phyloP scores from a whole-genome alignment of 2,888 invertebrate species.

The Drosophila mimetica region DNA sequence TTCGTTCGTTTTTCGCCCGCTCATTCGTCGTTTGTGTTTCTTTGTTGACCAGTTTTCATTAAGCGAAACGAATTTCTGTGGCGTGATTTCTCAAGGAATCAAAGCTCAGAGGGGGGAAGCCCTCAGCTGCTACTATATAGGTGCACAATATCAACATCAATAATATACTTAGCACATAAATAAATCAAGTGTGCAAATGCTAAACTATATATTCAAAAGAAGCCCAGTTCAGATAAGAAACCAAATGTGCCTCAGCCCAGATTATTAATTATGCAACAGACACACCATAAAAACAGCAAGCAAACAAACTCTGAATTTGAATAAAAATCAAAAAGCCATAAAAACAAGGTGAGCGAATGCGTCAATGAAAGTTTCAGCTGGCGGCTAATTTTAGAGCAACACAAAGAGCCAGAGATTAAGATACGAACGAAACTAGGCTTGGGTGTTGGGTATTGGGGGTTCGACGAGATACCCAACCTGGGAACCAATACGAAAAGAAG shows the following conservation, averaged over 20 bases:
- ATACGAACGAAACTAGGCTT: slow-evolving; percentile 55
- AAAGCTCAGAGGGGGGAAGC: slow-evolving; percentile 2
- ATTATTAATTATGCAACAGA: slow-evolving; percentile 66
- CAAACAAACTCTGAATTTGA: slow-evolving; percentile 26
- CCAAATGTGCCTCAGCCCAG: slow-evolving; percentile 6
- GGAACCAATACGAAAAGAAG: slow-evolving; percentile 1
- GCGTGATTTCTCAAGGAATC: slow-evolving; percentile 22
- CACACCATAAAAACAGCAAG: slow-evolving; percentile 43
- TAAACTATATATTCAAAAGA: not conserved
- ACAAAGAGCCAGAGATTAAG: slow-evolving; percentile 38
- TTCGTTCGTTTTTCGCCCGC: slow-evolving; percentile 7
- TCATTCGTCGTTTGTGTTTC: slow-evolving; percentile 1
- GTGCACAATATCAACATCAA: not conserved
- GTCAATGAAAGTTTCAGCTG: slow-evolving; percentile 77
- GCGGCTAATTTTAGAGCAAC: slow-evolving; percentile 52
- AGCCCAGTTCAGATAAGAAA: slow-evolving; percentile 4
- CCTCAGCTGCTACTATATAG: not conserved
- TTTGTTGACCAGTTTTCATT: slow-evolving; percentile 17
- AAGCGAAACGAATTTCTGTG: slow-evolving; percentile 15
- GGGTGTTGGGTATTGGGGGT: not conserved
- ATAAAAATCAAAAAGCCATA: slow-evolving; percentile 42
- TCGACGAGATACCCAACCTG: not conserved
- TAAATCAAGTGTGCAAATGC: not conserved
- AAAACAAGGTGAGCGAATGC: slow-evolving; percentile 76
- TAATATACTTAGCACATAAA: not conserved